Base-by-base conservation (phyloP, 2,888 invertebrate species). In the Drosophila anomalata region DNA sequence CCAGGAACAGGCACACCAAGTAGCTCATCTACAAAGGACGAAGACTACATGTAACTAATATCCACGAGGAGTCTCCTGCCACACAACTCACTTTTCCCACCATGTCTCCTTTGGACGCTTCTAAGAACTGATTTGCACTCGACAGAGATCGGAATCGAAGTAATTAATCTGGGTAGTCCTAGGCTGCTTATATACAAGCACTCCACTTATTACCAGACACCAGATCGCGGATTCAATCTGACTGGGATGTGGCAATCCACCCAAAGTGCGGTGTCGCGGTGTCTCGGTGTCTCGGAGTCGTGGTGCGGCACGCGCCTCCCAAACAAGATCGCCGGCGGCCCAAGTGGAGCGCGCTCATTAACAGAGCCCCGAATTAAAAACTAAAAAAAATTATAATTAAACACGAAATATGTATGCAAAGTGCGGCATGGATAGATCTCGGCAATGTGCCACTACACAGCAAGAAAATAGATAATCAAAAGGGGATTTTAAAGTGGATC, bases 121-220 rank as follows among this genome's bases (percentile, higher is more conserved):
- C 39, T 22, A 41, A 75, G 68, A 74, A 66, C 66, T 78, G 82
- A 85, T 75, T 55, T 63, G 81, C 76, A 71, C 88, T 54, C 82
- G 77, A 44, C 59, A 71, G 68, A 76, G 73, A 79, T 76, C 75
- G 62, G 69, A 78, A 74, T 74, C 68, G 79, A 76, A 67, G 60
- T 84, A 86, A 84, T 84, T 83, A 68, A 87, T 69, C 73, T 78
- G 62, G 22, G 55, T 66, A 74, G 73, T 88, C 87, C 87, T 83
- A 72, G 56, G 41, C 65, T 54, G 73, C 74, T 88, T 84, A 80
- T 84, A 84, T 84, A 84, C 73, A 14, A 39, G 31, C 50, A 54
- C 52, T 52, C 55, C 46, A 50, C 42, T 52, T 22, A 20, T 44
- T 22, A 5, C 42, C 29, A 51, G 36, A 22, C 44, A 26, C 36